phyloP scores from a whole-genome alignment of 2,797 vertebrate genomes.

The Dipus sagitta region DNA sequence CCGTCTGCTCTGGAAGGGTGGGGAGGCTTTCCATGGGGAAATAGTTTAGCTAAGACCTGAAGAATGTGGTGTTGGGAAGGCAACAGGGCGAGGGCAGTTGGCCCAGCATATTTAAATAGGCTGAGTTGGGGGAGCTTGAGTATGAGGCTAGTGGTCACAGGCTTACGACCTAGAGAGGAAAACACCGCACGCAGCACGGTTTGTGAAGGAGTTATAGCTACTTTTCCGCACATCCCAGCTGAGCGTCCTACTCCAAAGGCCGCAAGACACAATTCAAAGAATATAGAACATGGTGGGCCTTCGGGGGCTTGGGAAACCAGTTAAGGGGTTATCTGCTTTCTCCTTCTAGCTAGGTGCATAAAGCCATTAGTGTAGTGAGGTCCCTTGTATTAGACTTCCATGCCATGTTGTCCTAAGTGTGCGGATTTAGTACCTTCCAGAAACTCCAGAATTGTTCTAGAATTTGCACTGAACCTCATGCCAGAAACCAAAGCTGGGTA shows the following conservation, averaged over 20 bases:
- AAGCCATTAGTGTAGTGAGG: slow-evolving; percentile 36
- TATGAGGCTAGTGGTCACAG: neutral
- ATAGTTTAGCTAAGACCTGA: slow-evolving; percentile 25
- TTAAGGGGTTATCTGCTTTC: neutral
- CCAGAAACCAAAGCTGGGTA: neutral
- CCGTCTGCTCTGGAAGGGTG: neutral
- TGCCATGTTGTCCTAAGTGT: slow-evolving; percentile 16
- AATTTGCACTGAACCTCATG: slow-evolving; percentile 36
- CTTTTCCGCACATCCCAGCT: neutral
- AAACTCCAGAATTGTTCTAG: slow-evolving; percentile 61
- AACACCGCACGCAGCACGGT: neutral
- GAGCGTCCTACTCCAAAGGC: neutral
- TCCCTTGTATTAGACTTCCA: neutral
- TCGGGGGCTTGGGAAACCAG: neutral
- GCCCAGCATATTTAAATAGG: neutral
- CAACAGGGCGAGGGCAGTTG: neutral
- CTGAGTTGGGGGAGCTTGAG: neutral
- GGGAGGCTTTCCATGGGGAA: slow-evolving; percentile 3
- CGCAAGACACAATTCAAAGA: no score
- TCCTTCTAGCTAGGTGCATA: neutral
- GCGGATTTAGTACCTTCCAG: neutral
- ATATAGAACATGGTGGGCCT: neutral
- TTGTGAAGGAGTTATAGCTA: neutral
- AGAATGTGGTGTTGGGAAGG: neutral
- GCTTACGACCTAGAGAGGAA: neutral